Evolutionary conservation across 2,113 vertebrate genomes (phyloP).

Genomic region (Regulus satrapa): DNA sequence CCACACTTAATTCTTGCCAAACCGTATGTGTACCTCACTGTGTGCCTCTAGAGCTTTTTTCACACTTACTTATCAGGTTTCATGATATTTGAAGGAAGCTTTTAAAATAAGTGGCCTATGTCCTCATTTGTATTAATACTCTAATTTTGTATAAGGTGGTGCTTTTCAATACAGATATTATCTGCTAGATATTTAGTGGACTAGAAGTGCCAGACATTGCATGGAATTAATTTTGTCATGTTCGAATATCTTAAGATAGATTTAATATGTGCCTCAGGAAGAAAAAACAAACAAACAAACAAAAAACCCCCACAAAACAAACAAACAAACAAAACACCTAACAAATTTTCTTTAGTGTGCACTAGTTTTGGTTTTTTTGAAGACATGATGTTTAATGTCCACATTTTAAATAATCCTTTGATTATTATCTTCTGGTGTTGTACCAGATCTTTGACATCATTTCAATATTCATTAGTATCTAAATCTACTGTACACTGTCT

Average conservation of each 20-base stretch:
- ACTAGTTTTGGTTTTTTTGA: neutral
- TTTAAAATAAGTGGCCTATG: neutral
- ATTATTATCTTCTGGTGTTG: neutral
- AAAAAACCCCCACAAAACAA: too few relatives aligned
- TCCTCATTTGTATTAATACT: neutral
- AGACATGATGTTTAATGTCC: neutral
- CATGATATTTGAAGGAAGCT: neutral
- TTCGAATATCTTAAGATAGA: neutral
- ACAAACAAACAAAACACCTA: too few relatives aligned
- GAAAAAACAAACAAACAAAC: too few relatives aligned
- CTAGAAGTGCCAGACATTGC: neutral
- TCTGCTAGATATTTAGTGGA: neutral
- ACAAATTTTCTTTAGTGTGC: neutral
- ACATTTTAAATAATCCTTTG: neutral
- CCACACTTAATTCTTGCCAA: rapidly evolving
- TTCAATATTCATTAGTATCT: neutral
- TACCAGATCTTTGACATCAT: neutral
- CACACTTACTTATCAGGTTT: rapidly evolving
- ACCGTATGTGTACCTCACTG: rapidly evolving
- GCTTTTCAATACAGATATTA: neutral
- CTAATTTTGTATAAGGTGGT: neutral
- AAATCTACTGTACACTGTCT: neutral
- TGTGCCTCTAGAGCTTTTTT: neutral
- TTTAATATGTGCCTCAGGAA: neutral
- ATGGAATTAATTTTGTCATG: neutral